A percentile compares a stretch with the other conserved stretches of the same genome.
Conservation (phyloP, 2,113 vertebrate genomes). For the Arvicanthis niloticus region DNA sequence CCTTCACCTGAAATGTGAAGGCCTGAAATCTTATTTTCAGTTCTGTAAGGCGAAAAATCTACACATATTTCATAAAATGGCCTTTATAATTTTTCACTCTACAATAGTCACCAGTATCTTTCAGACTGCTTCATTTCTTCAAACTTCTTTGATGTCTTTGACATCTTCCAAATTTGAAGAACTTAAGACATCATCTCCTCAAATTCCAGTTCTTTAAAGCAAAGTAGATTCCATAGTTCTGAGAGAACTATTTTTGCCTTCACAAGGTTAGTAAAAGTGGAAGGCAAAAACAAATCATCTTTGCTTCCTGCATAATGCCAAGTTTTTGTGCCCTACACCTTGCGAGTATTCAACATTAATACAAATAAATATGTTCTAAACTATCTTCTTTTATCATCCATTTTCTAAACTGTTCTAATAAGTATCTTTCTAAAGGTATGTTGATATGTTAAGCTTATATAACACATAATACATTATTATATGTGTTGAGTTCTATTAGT, state of each 20-base stretch:
- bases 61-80: too few species aligned
- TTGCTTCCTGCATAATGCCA: background rate
- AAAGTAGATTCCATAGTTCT: background rate
- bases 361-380: background rate
- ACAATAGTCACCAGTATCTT: background rate
- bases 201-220: background rate
- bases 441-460: background rate
- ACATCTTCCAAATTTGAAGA: background rate
- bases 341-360: background rate
- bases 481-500: background rate
- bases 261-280: background rate
- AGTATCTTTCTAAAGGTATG: background rate
- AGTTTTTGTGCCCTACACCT: background rate
- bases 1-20: too few species aligned
- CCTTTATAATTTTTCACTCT: too few species aligned
- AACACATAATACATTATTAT: background rate
- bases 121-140: background rate
- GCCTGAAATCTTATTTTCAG: too few species aligned
- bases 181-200: accelerated
- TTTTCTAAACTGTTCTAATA: background rate
- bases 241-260: background rate
- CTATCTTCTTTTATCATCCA: background rate
- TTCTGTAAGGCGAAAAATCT: too few species aligned
- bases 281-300: background rate
- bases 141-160: background rate